Conservation (phyloP, 2,113 vertebrate genomes). For the Gorilla gorilla region DNA sequence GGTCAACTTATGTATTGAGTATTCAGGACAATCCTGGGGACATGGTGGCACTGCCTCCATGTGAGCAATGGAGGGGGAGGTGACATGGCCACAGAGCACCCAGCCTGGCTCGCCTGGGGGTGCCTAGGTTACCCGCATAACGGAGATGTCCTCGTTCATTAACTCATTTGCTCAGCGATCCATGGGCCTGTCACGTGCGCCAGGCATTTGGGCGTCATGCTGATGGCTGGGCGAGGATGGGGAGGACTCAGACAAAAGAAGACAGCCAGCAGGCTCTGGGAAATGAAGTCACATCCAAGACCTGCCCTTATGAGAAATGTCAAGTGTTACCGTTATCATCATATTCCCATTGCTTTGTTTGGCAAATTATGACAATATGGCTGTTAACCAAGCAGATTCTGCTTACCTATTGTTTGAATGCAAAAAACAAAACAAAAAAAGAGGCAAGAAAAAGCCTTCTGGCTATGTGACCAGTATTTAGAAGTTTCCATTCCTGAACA, state of each 20-base stretch:
- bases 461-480: background rate
- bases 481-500: background rate
- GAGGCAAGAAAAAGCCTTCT: background rate
- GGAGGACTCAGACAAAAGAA: background rate
- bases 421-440: background rate
- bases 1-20: too few relatives aligned
- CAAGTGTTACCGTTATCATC: background rate
- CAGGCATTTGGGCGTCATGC: background rate
- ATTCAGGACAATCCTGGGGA: background rate
- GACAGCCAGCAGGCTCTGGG: constrained; percentile 4
- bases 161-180: accelerated
- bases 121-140: background rate
- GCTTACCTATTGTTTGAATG: constrained; percentile 43
- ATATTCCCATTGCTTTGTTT: constrained; percentile 43
- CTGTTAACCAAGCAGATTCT: background rate
- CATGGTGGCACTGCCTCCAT: background rate
- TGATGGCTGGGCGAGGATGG: background rate
- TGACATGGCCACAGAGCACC: background rate
- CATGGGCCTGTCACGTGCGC: background rate
- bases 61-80: background rate
- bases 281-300: background rate
- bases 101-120: background rate
- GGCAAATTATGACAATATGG: background rate
- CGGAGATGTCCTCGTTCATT: background rate
- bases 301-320: constrained; percentile 55